Evolutionary conservation across 2,888 invertebrate genomes (phyloP).

Genomic region (Pterobdella sp.): DNA sequence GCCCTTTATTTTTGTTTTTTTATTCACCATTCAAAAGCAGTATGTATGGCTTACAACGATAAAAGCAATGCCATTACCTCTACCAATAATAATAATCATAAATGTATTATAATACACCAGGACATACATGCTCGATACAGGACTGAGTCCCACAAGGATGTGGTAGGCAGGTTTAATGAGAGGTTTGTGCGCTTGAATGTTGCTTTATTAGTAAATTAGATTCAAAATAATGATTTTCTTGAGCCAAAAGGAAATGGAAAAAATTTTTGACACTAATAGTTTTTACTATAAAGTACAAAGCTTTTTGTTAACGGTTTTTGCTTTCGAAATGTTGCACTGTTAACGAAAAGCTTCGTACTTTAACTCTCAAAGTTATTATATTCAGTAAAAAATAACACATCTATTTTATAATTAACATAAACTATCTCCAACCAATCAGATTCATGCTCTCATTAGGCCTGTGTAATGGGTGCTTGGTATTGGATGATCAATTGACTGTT

Average conservation of each 20-base stretch:
- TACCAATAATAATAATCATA: too few relatives aligned
- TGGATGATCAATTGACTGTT: constrained; percentile 84
- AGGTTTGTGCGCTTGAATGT: constrained; percentile 60
- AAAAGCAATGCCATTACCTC: too few relatives aligned
- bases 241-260: too few relatives aligned
- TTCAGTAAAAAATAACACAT: not conserved
- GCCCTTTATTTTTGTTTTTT: too few relatives aligned
- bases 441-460: constrained; percentile 81
- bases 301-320: not conserved
- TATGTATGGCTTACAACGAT: too few relatives aligned
- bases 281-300: too few relatives aligned
- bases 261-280: too few relatives aligned
- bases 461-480: constrained; percentile 77
- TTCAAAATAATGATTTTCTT: too few relatives aligned
- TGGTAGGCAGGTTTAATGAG: constrained; percentile 91
- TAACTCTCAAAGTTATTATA: too few relatives aligned
- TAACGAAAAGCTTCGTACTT: too few relatives aligned
- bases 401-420: not conserved
- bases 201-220: constrained; percentile 58
- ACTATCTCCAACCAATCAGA: constrained; percentile 62
- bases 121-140: constrained; percentile 91
- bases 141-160: constrained; percentile 84
- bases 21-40: too few relatives aligned
- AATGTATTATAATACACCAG: too few relatives aligned
- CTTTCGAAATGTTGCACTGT: not conserved